phyloP scores from a whole-genome alignment of 2,888 invertebrate species.

The Xanthia icteritia region DNA sequence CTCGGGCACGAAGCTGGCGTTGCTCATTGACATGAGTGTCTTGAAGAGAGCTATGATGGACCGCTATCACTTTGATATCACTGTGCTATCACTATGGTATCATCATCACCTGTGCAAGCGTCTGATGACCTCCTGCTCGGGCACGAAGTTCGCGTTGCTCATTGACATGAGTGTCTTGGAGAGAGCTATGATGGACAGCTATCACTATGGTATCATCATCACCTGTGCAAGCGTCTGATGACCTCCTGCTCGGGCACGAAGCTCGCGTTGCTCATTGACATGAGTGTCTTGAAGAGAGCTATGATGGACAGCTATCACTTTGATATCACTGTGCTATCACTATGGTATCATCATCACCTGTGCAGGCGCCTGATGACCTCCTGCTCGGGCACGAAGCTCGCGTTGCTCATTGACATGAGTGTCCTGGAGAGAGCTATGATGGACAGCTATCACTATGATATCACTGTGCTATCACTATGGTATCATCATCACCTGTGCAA shows the following conservation, averaged over 20 bases:
- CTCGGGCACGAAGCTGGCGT: slow-evolving; percentile 97
- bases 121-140: slow-evolving; percentile 95
- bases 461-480: too few species aligned
- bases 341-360: slow-evolving; percentile 83
- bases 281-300: slow-evolving; percentile 97
- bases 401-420: slow-evolving; percentile 99
- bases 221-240: slow-evolving; percentile 94
- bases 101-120: slow-evolving; percentile 92
- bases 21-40: slow-evolving; percentile 99
- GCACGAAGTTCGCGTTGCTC: slow-evolving; percentile 98
- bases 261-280: slow-evolving; percentile 99
- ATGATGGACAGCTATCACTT: slow-evolving; percentile 93
- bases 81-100: neutral
- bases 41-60: slow-evolving; percentile 98
- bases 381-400: slow-evolving; percentile 97
- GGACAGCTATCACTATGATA: too few species aligned
- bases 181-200: slow-evolving; percentile 97
- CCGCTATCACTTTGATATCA: slow-evolving; percentile 78
- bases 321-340: neutral
- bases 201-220: slow-evolving; percentile 17
- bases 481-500: slow-evolving; percentile 91
- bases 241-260: slow-evolving; percentile 97
- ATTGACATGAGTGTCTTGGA: slow-evolving; percentile 99
- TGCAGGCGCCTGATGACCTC: slow-evolving; percentile 95
- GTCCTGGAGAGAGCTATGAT: slow-evolving; percentile 99